These are phyloP conservation scores for Galago senegalensis DNA, from an alignment of 2,797 vertebrate genomes.

Conservation along the genomic window DNA sequence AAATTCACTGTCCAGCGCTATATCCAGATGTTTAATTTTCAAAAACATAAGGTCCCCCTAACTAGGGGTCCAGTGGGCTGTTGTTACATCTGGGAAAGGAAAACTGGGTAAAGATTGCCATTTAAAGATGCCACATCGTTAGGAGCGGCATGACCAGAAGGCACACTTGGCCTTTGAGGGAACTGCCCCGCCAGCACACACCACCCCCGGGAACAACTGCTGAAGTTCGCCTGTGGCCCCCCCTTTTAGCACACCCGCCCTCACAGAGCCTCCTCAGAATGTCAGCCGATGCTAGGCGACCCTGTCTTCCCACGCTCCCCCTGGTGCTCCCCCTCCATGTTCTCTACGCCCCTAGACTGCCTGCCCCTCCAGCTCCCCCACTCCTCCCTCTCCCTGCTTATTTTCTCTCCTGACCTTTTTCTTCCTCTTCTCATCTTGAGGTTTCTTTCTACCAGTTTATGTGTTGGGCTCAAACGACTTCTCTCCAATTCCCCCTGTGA, in stretches of 20 bases:
- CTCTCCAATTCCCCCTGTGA: constrained; percentile 26
- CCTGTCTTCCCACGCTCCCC: not conserved
- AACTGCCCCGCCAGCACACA: rapidly evolving
- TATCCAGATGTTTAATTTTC: not conserved
- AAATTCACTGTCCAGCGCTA: not conserved
- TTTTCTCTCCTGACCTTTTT: not conserved
- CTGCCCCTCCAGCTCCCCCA: not conserved
- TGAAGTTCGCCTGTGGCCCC: rapidly evolving
- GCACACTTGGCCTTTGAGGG: not conserved
- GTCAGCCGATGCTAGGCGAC: not conserved
- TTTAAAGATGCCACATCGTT: not conserved
- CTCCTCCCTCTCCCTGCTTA: not conserved
- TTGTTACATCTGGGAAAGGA: not conserved
- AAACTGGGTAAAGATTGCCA: rapidly evolving
- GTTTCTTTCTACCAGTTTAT: not conserved
- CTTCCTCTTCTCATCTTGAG: not conserved
- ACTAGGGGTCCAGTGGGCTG: not conserved
- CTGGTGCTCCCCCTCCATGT: not conserved
- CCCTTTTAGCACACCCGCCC: not conserved
- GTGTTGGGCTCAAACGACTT: not conserved
- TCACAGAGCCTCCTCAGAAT: not conserved
- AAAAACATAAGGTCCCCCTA: not conserved
- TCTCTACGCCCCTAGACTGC: not conserved
- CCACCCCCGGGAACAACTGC: rapidly evolving
- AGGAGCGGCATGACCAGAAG: not conserved